These are phyloP conservation scores for Perccottus glenii DNA, from an alignment of 2,113 vertebrate genomes.

Conservation along the genomic window DNA sequence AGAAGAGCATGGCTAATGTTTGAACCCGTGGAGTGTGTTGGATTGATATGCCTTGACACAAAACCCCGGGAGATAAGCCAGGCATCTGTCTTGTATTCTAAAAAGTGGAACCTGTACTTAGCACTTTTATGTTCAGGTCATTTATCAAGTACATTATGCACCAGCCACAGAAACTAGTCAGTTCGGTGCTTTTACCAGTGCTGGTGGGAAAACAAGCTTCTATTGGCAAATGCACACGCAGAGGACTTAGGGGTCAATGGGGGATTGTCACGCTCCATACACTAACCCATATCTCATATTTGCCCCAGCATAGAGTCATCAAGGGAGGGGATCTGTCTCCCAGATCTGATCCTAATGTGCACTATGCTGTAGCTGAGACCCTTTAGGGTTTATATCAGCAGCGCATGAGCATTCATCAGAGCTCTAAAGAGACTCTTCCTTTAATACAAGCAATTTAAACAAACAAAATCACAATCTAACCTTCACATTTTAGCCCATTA, in stretches of 20 bases:
- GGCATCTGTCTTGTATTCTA: conserved; percentile 1
- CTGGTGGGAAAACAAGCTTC: conserved; percentile 7
- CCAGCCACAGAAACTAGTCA: conserved; percentile 10
- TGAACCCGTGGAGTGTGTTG: conserved; percentile 15
- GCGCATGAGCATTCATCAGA: conserved; percentile 53
- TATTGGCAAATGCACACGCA: background rate
- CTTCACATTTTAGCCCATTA: background rate
- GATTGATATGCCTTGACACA: conserved; percentile 29
- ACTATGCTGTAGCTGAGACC: conserved; percentile 31
- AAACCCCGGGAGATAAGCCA: background rate
- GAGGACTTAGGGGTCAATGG: conserved; percentile 39
- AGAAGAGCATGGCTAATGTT: conserved; percentile 17
- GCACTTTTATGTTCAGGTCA: conserved; percentile 9
- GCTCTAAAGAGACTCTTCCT: conserved; percentile 47
- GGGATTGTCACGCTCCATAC: conserved; percentile 33
- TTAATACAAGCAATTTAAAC: conserved; percentile 22
- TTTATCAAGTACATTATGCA: conserved; percentile 43
- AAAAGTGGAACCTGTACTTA: conserved; percentile 19
- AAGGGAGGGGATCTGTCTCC: conserved; percentile 27
- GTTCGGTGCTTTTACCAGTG: conserved; percentile 22
- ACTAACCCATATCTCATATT: conserved; percentile 40
- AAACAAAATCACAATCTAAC: conserved; percentile 18
- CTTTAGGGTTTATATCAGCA: conserved; percentile 32
- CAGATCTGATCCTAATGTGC: conserved; percentile 41
- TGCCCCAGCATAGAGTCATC: conserved; percentile 2